A percentile compares a stretch with the other conserved stretches of the same genome.
Conservation (phyloP, 2,797 vertebrate species). For the Chelon labrosus region DNA sequence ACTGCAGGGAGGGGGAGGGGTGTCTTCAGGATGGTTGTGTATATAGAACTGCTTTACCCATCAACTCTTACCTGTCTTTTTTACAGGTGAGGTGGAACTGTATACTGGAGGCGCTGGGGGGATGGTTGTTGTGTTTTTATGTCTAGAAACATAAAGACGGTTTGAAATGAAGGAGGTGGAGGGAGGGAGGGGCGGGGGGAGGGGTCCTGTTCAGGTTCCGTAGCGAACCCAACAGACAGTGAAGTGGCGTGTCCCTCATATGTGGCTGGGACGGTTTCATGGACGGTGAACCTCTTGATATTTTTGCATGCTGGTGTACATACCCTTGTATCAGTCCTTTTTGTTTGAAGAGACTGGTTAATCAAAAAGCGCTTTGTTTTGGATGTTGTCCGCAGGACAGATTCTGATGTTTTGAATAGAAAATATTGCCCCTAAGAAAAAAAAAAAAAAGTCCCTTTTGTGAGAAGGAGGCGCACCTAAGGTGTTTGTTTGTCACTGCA, state of each 20-base stretch:
- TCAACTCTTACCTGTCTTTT: constrained; percentile 71
- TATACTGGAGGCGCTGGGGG: constrained; percentile 65
- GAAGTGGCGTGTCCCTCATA: constrained; percentile 16
- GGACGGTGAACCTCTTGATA: constrained; percentile 64
- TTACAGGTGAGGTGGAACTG: constrained; percentile 64
- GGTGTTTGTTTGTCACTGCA: constrained; percentile 76
- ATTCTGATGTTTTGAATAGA: constrained; percentile 75
- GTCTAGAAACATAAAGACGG: constrained; percentile 66
- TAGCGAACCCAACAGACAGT: constrained; percentile 7
- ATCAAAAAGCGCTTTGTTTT: constrained; percentile 64
- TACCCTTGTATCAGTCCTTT: constrained; percentile 69
- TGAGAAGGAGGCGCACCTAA: constrained; percentile 66
- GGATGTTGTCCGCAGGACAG: constrained; percentile 72
- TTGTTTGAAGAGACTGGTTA: constrained; percentile 64
- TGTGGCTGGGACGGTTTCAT: constrained; percentile 54
- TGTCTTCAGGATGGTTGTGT: constrained; percentile 65
- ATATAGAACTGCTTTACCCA: constrained; percentile 77
- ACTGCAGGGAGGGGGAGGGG: constrained; percentile 9
- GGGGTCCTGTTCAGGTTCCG: constrained; percentile 18
- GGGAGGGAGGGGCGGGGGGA: not conserved
- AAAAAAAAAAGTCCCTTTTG: constrained; percentile 53
- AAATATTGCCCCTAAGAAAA: constrained; percentile 64
- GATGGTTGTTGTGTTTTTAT: constrained; percentile 62
- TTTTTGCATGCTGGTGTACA: constrained; percentile 87
- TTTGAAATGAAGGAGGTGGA: constrained; percentile 67